Conservation (phyloP, 2,113 vertebrate species). For the Dunckerocampus dactyliophorus region DNA sequence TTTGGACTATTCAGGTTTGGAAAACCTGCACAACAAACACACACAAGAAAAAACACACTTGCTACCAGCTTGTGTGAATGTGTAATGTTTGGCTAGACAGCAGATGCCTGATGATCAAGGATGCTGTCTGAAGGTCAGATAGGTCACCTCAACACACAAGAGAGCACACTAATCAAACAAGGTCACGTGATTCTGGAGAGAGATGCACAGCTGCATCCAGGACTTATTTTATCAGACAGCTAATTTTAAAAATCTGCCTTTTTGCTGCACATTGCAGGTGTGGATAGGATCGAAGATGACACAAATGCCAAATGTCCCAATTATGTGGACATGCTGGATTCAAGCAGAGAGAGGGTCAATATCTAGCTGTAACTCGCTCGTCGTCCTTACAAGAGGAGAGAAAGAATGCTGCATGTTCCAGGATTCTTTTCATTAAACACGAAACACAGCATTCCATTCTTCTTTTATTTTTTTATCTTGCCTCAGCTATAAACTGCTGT, state of each 20-base stretch:
- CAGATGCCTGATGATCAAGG: conserved; percentile 43
- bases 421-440: too few relatives aligned
- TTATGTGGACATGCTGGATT: too few relatives aligned
- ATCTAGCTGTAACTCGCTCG: too few relatives aligned
- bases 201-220: conserved; percentile 44
- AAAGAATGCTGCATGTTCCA: too few relatives aligned
- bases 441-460: too few relatives aligned
- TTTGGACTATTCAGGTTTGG: neutral
- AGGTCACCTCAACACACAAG: conserved; percentile 42
- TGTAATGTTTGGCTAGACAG: conserved; percentile 14
- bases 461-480: too few relatives aligned
- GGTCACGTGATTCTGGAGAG: conserved; percentile 36
- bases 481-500: too few relatives aligned
- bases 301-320: conserved; percentile 6
- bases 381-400: too few relatives aligned
- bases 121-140: conserved; percentile 33
- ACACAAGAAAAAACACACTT: neutral
- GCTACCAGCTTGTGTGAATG: neutral
- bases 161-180: conserved; percentile 21
- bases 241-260: conserved; percentile 33
- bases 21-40: neutral
- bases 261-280: conserved; percentile 8
- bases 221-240: conserved; percentile 51
- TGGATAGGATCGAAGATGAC: conserved; percentile 15
- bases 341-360: too few relatives aligned